Conservation (phyloP, 2,888 invertebrate species). For the Sinotaia quadrata region DNA sequence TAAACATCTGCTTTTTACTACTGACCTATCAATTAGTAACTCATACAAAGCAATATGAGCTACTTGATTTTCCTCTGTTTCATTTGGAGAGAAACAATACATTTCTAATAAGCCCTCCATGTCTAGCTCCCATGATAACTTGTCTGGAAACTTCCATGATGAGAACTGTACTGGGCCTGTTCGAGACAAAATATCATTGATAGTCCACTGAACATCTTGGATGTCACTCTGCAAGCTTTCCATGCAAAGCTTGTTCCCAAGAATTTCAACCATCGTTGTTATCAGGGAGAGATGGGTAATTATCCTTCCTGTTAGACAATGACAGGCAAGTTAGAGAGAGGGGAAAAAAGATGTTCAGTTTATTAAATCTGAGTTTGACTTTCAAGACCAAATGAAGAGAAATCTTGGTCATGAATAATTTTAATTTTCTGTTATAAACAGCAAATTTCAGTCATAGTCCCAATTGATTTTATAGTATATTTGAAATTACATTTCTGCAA, state of each 20-base stretch:
- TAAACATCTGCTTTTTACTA: background rate
- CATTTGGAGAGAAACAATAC: constrained; percentile 61
- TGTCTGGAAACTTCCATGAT: constrained; percentile 73
- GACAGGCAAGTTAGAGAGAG: too few relatives aligned
- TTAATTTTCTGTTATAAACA: too few relatives aligned
- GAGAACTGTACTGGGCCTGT: constrained; percentile 63
- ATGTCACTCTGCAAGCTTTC: constrained; percentile 71
- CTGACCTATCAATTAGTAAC: constrained; percentile 71
- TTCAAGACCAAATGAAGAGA: too few relatives aligned
- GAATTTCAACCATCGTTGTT: constrained; percentile 65
- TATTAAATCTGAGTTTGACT: too few relatives aligned
- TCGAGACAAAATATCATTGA: constrained; percentile 65
- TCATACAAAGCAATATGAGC: constrained; percentile 71
- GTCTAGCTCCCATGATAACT: constrained; percentile 66
- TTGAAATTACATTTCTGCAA: too few relatives aligned
- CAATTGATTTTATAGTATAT: too few relatives aligned
- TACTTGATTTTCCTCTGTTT: constrained; percentile 67
- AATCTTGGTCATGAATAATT: too few relatives aligned
- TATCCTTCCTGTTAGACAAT: too few relatives aligned
- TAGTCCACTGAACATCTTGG: constrained; percentile 66
- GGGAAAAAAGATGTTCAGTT: too few relatives aligned
- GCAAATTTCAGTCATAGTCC: too few relatives aligned
- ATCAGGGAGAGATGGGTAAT: too few relatives aligned
- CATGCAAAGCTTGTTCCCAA: constrained; percentile 66
- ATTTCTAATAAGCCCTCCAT: constrained; percentile 67